Conservation (phyloP, 2,797 vertebrate species). For the Hozukius guyotensis region DNA sequence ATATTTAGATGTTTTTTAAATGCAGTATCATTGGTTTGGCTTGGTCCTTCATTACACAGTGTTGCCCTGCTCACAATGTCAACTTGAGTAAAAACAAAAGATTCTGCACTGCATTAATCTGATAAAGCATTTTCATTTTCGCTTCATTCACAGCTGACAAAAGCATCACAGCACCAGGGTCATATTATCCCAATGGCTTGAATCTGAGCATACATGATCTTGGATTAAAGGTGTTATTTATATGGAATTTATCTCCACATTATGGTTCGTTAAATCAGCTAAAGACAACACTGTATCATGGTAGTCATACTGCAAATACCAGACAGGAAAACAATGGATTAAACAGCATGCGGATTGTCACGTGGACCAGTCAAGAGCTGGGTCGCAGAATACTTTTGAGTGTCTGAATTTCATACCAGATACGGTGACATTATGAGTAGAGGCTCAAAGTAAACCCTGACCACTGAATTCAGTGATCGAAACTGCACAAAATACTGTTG, state of each 20-base stretch:
- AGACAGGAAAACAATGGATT: background rate
- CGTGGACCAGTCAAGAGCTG: background rate
- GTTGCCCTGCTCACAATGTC: constrained; percentile 7
- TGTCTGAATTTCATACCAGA: constrained; percentile 5
- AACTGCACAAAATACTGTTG: constrained; percentile 25
- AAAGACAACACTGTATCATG: constrained; percentile 10
- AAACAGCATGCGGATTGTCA: constrained; percentile 32
- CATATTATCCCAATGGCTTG: constrained; percentile 5
- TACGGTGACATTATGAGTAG: background rate
- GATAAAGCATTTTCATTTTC: background rate
- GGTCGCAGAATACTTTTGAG: constrained; percentile 26
- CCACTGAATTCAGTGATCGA: constrained; percentile 4
- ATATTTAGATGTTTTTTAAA: background rate
- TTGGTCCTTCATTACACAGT: constrained; percentile 52
- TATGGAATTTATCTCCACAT: background rate
- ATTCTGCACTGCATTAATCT: background rate
- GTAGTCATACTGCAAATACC: constrained; percentile 8
- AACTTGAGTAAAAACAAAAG: background rate
- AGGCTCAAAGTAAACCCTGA: constrained; percentile 6
- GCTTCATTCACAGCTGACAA: background rate
- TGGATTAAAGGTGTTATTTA: background rate
- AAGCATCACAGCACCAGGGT: constrained; percentile 14
- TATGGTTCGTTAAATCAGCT: constrained; percentile 14
- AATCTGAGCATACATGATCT: constrained; percentile 10
- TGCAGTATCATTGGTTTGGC: constrained; percentile 30